phyloP scores from a whole-genome alignment of 2,888 invertebrate species.

The Thyatira batis region DNA sequence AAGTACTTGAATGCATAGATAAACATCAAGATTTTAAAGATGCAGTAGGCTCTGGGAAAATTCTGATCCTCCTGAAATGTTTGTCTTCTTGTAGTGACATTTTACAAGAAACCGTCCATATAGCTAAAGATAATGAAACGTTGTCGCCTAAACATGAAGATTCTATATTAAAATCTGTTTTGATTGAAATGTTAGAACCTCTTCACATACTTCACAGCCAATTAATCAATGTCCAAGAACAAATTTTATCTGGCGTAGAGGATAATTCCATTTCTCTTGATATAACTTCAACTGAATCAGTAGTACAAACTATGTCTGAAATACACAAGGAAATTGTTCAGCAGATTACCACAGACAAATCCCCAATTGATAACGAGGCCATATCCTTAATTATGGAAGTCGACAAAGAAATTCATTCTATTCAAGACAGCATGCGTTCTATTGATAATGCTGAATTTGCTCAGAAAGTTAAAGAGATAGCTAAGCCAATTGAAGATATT shows the following conservation, averaged over 20 bases:
- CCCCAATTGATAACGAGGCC: conserved; percentile 43
- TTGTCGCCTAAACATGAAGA: conserved; percentile 41
- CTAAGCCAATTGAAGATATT: conserved; percentile 53
- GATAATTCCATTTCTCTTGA: conserved; percentile 56
- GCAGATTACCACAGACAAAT: conserved; percentile 43
- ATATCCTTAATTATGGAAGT: conserved; percentile 56
- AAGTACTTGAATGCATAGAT: conserved; percentile 44
- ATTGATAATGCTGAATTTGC: conserved; percentile 46
- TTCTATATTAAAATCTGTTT: conserved; percentile 40
- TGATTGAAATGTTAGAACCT: conserved; percentile 59
- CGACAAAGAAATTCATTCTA: conserved; percentile 58
- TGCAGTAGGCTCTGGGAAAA: conserved; percentile 53
- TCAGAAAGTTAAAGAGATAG: conserved; percentile 43
- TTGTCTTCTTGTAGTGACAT: conserved; percentile 61
- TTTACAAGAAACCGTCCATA: conserved; percentile 39
- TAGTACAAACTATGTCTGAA: conserved; percentile 59
- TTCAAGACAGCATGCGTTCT: conserved; percentile 57
- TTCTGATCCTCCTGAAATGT: conserved; percentile 61
- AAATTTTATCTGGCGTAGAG: conserved; percentile 49
- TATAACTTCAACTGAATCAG: conserved; percentile 58
- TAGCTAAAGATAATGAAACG: conserved; percentile 23
- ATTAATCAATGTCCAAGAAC: conserved; percentile 56
- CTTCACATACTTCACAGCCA: conserved; percentile 59
- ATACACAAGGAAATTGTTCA: conserved; percentile 63
- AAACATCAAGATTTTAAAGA: conserved; percentile 59